Base-by-base conservation (phyloP, 2,797 vertebrate species). In the Molossus molossus region DNA sequence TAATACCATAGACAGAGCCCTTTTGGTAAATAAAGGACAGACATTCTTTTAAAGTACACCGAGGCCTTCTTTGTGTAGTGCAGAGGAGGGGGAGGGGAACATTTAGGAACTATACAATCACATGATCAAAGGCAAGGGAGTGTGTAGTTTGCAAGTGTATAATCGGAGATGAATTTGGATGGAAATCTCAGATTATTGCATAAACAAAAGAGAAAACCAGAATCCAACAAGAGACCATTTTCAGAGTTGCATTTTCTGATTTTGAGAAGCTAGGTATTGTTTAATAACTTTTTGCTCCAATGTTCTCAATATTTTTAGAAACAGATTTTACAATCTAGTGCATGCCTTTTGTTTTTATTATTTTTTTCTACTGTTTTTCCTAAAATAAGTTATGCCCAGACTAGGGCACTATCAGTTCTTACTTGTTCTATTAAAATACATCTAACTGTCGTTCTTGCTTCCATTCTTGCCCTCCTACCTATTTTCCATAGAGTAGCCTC, bases 211-310 rank as follows among this genome's bases (percentile, higher is more conserved):
- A 50, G 18, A 29, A 82, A 55, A 23, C 40, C 60, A 57, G 53
- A 79, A 18, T 87, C 58, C 12, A 72, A 1, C 81, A 72, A 57
- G 21, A 87, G 57, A n/a, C 5, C 23, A 9, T 86, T 93, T 91
- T 85, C 53, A 69, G 33, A 73, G 80, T 62, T 76, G 15, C 8
- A 29, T 87, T 94, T 93, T 89, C 58, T 90, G 13, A 64, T 72
- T 97, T 96, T 72, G 37, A 90, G n/a, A 84, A 40, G 65, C 27
- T 83, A 58, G 11, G 17, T 92, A 50, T 37, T n/a, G 45, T 72
- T 67, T 82, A 72, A 27, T 82, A 69, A 87, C 3, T 88, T 69
- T 91, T 60, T 62, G 27, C 45, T 55, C 10, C 0, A 27, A 9
- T 77, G 23, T 70, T 77, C 37, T 40, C 70, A 81, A 45, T 53